Evolutionary conservation across 1,140 invertebrate species (phyloP), one percentile per base, ranked within the genome.

Genomic region (Drusus annulatus): DNA sequence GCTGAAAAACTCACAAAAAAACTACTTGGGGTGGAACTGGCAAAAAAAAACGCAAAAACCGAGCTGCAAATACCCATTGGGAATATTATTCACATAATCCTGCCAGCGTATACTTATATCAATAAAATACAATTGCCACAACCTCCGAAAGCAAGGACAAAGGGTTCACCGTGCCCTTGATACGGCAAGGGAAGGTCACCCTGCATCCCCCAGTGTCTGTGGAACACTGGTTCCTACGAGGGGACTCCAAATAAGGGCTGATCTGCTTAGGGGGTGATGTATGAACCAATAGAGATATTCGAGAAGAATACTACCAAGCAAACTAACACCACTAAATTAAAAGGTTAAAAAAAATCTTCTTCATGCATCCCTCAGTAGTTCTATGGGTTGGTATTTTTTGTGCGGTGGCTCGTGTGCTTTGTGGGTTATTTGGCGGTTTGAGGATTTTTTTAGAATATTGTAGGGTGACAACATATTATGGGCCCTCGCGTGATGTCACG

Each of bases 181-280:
- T 50, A 54, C 6, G 10, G 21, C 16, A 52, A 71, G 8, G 36
- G 19, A 71, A 71, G 68, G 68, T 71, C 68, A 71, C 68, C 68
- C 68, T 71, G 17, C 25, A 71, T n/a, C 28, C 16, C 23, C 10
- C 28, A 16, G 62, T 45, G 36, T 45, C 36, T 45, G 36, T 10
- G 36, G 36, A 45, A 45, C 36, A 45, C 10, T 10, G 36, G 36
- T 45, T 45, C 36, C 36, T 45, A 45, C 23, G 21, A 71, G 68
- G 68, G 68, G 68, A n/a, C 45, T 52, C 68, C 45, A 5, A 51
- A 25, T 51, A 51, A 71, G 68, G 68, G 68, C 68, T 71, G 68
- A 51, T 71, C 68, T 52, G 63, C 50, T 71, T 71, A 71, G 68
- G 68, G 68, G 68, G 68, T 52, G 68, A 71, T 71, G 21, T 71